phyloP scores from a whole-genome alignment of 2,888 invertebrate genomes.

The Ligdia adustata region DNA sequence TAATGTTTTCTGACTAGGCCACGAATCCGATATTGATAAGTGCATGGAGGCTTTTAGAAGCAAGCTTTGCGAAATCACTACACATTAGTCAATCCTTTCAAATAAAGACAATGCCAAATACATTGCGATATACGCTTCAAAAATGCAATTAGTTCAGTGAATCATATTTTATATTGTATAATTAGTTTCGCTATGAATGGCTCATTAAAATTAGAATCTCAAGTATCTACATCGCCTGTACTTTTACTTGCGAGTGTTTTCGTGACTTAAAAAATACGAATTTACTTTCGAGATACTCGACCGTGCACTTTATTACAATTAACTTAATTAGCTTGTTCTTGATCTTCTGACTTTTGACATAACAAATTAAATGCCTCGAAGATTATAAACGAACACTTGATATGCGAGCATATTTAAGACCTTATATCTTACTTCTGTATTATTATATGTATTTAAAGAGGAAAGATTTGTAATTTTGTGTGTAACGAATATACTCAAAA shows the following conservation, averaged over 20 bases:
- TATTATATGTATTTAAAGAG: too few relatives aligned
- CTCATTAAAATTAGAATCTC: conserved; percentile 10
- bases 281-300: conserved; percentile 8
- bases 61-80: conserved; percentile 45
- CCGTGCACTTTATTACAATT: conserved; percentile 1
- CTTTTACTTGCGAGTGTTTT: conserved; percentile 14
- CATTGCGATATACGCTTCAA: conserved; percentile 26
- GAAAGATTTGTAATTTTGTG: too few relatives aligned
- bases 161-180: conserved; percentile 16
- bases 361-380: conserved; percentile 3
- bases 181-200: not conserved
- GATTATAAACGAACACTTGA: conserved; percentile 1
- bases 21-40: too few relatives aligned
- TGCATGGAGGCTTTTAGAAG: too few relatives aligned
- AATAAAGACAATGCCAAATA: conserved; percentile 43
- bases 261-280: conserved; percentile 3
- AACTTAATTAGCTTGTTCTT: not conserved
- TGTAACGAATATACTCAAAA: too few relatives aligned
- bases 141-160: conserved; percentile 17
- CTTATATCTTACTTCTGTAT: too few relatives aligned
- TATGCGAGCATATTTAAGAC: too few relatives aligned
- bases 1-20: too few relatives aligned
- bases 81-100: conserved; percentile 45
- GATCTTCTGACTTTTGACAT: conserved; percentile 6
- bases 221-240: not conserved